phyloP scores from a whole-genome alignment of 2,113 vertebrate species.

The Barnardius zonarius region DNA sequence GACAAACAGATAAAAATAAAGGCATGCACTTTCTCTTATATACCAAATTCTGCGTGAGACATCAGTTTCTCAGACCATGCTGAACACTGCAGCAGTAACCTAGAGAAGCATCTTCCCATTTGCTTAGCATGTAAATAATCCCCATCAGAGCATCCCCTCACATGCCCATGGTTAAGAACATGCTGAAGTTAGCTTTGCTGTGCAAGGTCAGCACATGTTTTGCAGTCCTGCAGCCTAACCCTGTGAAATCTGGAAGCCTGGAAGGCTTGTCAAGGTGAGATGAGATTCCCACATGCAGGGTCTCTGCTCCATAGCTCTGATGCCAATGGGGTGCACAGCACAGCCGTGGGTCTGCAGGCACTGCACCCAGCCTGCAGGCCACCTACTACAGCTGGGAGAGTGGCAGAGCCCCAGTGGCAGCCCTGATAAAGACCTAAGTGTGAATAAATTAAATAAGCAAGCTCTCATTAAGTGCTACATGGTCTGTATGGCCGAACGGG shows the following conservation, averaged over 20 bases:
- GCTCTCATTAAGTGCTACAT: not conserved
- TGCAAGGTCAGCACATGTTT: not conserved
- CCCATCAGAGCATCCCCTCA: accelerated
- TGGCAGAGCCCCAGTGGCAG: not conserved
- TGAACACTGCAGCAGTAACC: not conserved
- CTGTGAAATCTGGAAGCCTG: not conserved
- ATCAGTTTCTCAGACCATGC: not conserved
- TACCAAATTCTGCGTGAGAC: not conserved
- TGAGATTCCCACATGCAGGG: not conserved
- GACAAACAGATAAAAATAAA: not conserved
- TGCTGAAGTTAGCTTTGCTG: not conserved
- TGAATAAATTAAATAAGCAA: not conserved
- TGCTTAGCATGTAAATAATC: not conserved
- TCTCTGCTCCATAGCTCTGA: not conserved
- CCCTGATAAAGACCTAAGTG: not conserved
- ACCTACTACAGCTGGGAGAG: not conserved
- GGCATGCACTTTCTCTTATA: not conserved
- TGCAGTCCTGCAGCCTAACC: not conserved
- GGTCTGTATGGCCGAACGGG: not conserved
- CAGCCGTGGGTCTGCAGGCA: not conserved
- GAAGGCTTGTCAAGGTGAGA: not conserved
- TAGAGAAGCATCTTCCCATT: not conserved
- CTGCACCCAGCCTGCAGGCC: not conserved
- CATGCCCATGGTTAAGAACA: accelerated
- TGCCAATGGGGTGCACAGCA: not conserved